Evolutionary conservation across 1,140 invertebrate genomes (phyloP).

Genomic region (Calephelis virginiensis): DNA sequence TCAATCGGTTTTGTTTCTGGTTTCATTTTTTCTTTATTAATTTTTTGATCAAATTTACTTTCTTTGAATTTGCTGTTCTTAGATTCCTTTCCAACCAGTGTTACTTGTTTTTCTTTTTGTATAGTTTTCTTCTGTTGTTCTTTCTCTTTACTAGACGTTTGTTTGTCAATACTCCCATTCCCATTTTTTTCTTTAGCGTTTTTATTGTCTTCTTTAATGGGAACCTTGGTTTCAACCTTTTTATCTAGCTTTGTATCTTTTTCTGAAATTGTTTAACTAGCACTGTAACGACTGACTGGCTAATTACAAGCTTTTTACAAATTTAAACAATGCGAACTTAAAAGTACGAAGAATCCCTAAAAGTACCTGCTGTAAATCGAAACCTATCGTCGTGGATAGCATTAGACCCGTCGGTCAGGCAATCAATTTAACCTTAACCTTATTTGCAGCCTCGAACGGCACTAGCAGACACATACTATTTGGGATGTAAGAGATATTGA

Average conservation of each 20-base stretch:
- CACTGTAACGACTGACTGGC: not conserved
- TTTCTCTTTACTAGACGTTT: not conserved
- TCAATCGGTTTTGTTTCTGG: conserved; percentile 34
- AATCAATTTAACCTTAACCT: no score
- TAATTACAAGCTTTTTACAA: no score
- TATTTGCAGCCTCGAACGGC: no score
- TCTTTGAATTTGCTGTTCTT: conserved; percentile 25
- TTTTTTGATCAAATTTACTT: conserved; percentile 28
- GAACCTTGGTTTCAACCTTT: not conserved
- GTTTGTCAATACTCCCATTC: not conserved
- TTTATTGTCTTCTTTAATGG: not conserved
- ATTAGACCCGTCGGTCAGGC: no score
- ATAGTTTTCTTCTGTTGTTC: conserved; percentile 22
- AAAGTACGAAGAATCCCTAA: no score
- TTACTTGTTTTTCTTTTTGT: conserved; percentile 21
- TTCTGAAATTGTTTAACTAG: not conserved
- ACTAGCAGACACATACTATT: no score
- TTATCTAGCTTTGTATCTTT: not conserved
- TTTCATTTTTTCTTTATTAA: conserved; percentile 38
- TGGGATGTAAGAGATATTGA: no score
- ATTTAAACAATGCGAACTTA: no score
- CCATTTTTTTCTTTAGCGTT: not conserved
- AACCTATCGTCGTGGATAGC: no score
- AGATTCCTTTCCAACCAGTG: conserved; percentile 20
- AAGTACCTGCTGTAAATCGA: no score